These are phyloP conservation scores for Miichthys miiuy DNA, from an alignment of 2,797 vertebrate genomes.

Conservation along the genomic window DNA sequence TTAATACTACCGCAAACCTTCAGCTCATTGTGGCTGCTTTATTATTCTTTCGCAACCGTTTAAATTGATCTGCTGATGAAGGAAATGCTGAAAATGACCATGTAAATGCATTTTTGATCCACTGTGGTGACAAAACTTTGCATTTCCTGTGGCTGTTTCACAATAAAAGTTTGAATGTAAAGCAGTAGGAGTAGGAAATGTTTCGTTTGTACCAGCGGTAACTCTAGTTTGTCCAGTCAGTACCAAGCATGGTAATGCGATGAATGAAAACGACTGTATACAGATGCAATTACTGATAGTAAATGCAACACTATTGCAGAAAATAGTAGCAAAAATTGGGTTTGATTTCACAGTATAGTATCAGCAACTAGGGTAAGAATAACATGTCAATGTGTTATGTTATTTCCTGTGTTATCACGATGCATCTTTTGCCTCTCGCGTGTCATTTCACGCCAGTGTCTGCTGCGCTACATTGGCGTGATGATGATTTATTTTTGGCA, in stretches of 20 bases:
- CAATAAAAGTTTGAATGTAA: neutral
- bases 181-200: too few species aligned
- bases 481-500: too few species aligned
- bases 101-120: neutral
- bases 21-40: neutral
- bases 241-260: neutral
- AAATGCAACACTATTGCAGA: slow-evolving; percentile 1
- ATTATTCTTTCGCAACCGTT: neutral
- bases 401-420: too few species aligned
- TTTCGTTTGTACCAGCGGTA: too few species aligned
- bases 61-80: neutral
- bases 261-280: neutral
- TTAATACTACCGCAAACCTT: neutral
- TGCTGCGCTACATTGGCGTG: too few species aligned
- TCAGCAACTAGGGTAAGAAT: too few species aligned
- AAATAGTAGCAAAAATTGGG: too few species aligned
- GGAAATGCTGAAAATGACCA: neutral
- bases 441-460: too few species aligned
- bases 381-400: too few species aligned
- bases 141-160: neutral
- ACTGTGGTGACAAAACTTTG: neutral
- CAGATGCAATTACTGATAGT: neutral
- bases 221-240: neutral
- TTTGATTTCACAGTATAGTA: neutral
- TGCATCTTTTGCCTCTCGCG: too few species aligned